Evolutionary conservation across 2,888 invertebrate species (phyloP).

Genomic region (Junonia oenone): DNA sequence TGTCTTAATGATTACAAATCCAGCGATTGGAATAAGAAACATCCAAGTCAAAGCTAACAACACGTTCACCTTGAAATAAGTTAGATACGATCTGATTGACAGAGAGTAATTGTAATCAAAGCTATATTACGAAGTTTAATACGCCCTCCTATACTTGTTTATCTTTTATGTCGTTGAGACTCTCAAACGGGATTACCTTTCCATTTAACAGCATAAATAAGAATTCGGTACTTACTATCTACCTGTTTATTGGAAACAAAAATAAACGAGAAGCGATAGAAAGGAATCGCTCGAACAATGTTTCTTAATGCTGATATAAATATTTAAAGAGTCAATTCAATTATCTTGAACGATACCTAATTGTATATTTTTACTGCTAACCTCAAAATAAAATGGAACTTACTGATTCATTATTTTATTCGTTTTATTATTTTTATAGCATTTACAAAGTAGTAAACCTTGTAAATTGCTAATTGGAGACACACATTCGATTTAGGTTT

Average conservation of each 20-base stretch:
- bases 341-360: not conserved
- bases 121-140: slow-evolving; percentile 25
- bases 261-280: not conserved
- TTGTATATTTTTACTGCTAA: too few species aligned
- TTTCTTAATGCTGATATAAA: not conserved
- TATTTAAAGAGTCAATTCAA: not conserved
- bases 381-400: too few species aligned
- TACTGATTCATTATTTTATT: too few species aligned
- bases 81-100: slow-evolving; percentile 15
- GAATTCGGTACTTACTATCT: slow-evolving; percentile 2
- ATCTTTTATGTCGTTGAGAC: slow-evolving; percentile 12
- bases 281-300: not conserved
- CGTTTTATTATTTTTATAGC: too few species aligned
- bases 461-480: too few species aligned
- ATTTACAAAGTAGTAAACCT: too few species aligned
- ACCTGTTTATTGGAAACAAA: not conserved
- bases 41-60: slow-evolving; percentile 9
- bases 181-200: slow-evolving; percentile 16
- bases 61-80: slow-evolving; percentile 12
- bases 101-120: slow-evolving; percentile 22
- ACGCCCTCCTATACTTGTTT: slow-evolving; percentile 15
- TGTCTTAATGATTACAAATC: slow-evolving; percentile 1
- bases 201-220: slow-evolving; percentile 14
- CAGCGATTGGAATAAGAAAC: slow-evolving; percentile 12
- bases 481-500: too few species aligned